Percentiles rank a stretch among this genome's conserved stretches.
Conservation (phyloP, 2,113 vertebrate genomes). For the Brachyhypopomus gauderio region DNA sequence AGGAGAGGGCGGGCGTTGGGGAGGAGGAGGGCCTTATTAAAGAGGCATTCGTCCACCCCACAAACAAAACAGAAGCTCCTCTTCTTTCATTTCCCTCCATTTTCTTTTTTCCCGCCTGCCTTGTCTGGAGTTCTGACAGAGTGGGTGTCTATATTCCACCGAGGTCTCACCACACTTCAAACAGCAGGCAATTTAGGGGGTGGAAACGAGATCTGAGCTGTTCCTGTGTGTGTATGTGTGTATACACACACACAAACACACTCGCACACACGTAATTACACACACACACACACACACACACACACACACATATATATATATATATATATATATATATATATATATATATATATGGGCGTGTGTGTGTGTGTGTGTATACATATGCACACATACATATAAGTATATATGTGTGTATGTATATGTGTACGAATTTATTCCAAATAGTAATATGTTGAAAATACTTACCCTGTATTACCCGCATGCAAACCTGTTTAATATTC, state of each 20-base stretch:
- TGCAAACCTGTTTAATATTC: constrained; percentile 95
- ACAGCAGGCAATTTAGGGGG: background rate
- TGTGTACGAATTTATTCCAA: background rate
- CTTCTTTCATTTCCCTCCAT: constrained; percentile 48
- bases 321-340: no score
- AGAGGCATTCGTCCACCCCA: constrained; percentile 67
- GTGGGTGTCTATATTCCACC: background rate
- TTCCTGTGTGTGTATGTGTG: background rate
- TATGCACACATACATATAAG: background rate
- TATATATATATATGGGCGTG: no score
- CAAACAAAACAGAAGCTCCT: constrained; percentile 68
- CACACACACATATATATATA: no score
- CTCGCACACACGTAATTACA: no score
- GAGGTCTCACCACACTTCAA: constrained; percentile 23
- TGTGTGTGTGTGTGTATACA: background rate
- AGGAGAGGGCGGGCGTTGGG: constrained; percentile 38
- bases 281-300: no score
- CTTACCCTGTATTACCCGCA: constrained; percentile 98
- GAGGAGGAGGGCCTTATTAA: constrained; percentile 47
- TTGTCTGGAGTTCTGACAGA: background rate
- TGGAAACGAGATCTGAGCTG: background rate
- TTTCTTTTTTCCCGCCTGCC: background rate
- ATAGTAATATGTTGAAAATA: constrained; percentile 34
- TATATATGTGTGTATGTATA: background rate
- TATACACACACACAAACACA: background rate